phyloP scores from a whole-genome alignment of 2,113 vertebrate genomes.

The Leucopternis melanops region DNA sequence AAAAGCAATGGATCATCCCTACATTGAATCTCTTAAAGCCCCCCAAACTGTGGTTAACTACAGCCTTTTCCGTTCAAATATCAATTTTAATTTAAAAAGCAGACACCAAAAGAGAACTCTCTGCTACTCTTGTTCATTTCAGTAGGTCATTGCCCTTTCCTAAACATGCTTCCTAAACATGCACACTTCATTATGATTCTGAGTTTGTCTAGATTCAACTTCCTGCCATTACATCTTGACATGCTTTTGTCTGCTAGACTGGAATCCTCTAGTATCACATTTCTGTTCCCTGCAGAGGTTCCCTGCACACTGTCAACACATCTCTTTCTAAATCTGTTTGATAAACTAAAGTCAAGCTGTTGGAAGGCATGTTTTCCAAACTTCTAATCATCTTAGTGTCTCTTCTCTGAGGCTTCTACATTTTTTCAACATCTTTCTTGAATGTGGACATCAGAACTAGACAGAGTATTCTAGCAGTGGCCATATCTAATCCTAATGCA shows the following conservation, averaged over 20 bases:
- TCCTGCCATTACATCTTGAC: conserved; percentile 19
- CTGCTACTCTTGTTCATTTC: not conserved
- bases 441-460: not conserved
- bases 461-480: not conserved
- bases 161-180: not conserved
- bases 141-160: not conserved
- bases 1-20: not conserved
- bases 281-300: conserved; percentile 14
- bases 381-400: not conserved
- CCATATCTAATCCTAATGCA: not conserved
- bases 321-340: not conserved
- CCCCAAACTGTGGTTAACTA: not conserved
- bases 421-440: not conserved
- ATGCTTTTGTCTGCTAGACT: conserved; percentile 15
- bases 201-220: conserved; percentile 6
- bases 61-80: not conserved
- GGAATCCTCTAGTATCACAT: not conserved
- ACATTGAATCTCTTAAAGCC: not conserved
- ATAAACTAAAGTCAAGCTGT: conserved; percentile 20
- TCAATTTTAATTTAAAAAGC: not conserved
- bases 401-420: not conserved
- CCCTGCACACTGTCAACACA: conserved; percentile 3
- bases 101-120: not conserved
- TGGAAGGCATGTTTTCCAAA: not conserved
- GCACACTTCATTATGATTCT: not conserved